phyloP scores from a whole-genome alignment of 2,888 invertebrate genomes.

The Apamea epomidion region DNA sequence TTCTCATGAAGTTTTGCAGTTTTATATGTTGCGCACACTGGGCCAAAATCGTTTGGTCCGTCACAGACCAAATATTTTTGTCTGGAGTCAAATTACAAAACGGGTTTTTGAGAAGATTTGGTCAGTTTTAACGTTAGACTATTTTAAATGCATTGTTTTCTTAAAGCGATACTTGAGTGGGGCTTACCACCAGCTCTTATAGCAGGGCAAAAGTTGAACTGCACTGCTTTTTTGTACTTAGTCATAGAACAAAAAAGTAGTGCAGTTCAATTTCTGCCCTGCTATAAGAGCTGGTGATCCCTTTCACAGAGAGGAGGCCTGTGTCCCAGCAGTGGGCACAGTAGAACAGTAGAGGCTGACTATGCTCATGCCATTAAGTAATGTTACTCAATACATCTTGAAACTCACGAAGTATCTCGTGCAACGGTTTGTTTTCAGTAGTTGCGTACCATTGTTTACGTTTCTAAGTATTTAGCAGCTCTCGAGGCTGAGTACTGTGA shows the following conservation, averaged over 20 bases:
- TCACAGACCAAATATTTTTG: neutral
- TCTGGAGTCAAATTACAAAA: neutral
- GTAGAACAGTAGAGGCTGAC: too few species aligned
- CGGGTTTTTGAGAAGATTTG: neutral
- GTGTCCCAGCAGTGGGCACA: too few species aligned
- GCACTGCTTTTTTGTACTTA: too few species aligned
- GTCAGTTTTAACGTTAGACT: neutral
- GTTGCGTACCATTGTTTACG: slow-evolving; percentile 36
- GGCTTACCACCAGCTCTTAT: too few species aligned
- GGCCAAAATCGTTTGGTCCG: neutral
- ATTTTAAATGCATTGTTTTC: neutral
- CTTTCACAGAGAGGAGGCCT: too few species aligned
- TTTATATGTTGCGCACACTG: too few species aligned
- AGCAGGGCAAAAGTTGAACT: too few species aligned
- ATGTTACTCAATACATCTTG: slow-evolving; percentile 27
- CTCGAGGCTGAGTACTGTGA: slow-evolving; percentile 12
- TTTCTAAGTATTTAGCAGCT: slow-evolving; percentile 41
- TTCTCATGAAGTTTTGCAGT: neutral
- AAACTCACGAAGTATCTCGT: slow-evolving; percentile 32
- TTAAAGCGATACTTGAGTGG: neutral
- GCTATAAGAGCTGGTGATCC: too few species aligned
- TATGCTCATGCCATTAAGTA: neutral
- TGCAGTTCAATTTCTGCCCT: too few species aligned
- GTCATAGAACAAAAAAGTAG: too few species aligned
- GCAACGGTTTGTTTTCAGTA: slow-evolving; percentile 44